A percentile compares a stretch with the other conserved stretches of the same genome.
These are phyloP conservation scores for Trochalopteron elliotii DNA, from an alignment of 2,113 vertebrate species.

Conservation along the genomic window DNA sequence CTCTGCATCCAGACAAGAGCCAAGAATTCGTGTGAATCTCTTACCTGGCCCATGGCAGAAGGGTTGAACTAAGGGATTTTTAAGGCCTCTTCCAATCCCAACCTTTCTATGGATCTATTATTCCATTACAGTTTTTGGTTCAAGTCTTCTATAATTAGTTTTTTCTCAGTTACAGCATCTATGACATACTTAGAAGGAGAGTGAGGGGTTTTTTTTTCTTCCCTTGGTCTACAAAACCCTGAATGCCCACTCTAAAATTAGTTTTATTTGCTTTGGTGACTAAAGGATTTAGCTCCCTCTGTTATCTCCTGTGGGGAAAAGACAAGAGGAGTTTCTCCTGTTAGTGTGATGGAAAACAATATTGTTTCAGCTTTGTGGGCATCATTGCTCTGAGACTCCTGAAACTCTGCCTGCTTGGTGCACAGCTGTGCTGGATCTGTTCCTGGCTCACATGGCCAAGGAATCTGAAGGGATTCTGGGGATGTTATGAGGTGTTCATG, in stretches of 20 bases:
- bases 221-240: neutral
- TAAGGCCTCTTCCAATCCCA: neutral
- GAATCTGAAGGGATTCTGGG: neutral
- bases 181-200: neutral
- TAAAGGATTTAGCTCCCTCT: neutral
- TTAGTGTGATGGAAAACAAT: neutral
- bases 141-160: neutral
- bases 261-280: neutral
- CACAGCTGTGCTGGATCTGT: neutral
- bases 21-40: neutral
- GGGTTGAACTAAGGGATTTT: neutral
- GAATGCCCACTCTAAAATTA: neutral
- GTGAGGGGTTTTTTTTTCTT: accelerated
- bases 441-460: neutral
- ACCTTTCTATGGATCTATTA: neutral
- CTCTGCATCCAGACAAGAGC: neutral
- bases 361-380: neutral
- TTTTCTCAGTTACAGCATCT: neutral
- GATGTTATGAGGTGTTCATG: neutral
- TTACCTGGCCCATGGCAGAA: neutral
- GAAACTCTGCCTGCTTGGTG: neutral
- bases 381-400: neutral
- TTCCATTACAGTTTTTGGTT: neutral
- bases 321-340: neutral
- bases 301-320: neutral